phyloP scores from a whole-genome alignment of 2,113 vertebrate species.

The Anguilla rostrata region DNA sequence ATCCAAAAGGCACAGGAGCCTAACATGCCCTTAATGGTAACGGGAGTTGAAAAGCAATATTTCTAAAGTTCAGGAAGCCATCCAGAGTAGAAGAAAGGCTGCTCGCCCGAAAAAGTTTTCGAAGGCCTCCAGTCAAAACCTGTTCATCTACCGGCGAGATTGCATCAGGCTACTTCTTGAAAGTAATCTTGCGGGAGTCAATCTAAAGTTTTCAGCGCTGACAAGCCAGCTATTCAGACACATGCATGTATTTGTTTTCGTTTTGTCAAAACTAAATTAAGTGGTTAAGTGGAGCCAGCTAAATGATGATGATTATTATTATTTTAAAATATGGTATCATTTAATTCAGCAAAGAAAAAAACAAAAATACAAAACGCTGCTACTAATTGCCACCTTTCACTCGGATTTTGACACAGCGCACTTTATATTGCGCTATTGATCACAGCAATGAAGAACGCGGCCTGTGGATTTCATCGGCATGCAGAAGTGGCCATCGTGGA shows the following conservation, averaged over 20 bases:
- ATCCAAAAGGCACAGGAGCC: background rate
- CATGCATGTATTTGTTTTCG: background rate
- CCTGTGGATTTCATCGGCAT: constrained; percentile 29
- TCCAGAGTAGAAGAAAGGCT: background rate
- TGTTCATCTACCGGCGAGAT: background rate
- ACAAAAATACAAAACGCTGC: background rate
- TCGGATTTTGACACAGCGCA: constrained; percentile 3
- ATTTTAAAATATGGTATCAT: background rate
- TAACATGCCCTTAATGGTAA: background rate
- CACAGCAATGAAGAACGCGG: background rate
- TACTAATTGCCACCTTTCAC: background rate
- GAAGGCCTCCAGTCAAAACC: background rate
- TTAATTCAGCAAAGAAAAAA: background rate
- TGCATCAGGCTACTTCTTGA: background rate
- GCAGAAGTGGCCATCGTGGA: constrained; percentile 33
- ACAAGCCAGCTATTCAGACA: background rate
- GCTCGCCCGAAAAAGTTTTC: background rate
- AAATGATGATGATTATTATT: background rate
- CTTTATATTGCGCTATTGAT: background rate
- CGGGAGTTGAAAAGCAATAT: background rate
- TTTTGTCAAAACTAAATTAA: background rate
- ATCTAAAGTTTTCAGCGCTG: background rate
- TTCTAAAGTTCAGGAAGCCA: background rate
- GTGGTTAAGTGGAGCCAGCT: background rate
- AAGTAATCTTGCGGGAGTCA: background rate